Conservation (phyloP, 2,797 vertebrate genomes). For the Gephyroberyx darwinii region DNA sequence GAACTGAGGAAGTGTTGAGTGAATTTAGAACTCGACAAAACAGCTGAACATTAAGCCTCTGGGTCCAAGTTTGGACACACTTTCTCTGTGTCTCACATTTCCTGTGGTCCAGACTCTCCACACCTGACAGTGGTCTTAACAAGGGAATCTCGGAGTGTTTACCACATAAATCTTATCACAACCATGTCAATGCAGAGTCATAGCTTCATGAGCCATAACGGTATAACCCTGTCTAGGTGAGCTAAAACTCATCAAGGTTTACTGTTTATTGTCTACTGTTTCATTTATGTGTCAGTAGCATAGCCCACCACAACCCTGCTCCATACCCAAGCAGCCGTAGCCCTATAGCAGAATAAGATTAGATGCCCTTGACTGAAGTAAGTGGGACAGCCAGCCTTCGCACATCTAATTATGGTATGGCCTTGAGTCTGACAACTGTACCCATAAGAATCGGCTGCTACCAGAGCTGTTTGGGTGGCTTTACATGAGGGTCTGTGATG, state of each 20-base stretch:
- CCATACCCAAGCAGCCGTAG: constrained; percentile 38
- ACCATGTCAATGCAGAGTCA: constrained; percentile 12
- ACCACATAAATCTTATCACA: constrained; percentile 18
- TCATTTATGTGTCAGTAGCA: neutral
- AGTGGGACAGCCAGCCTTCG: constrained; percentile 32
- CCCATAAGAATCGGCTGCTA: neutral
- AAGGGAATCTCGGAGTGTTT: constrained; percentile 1
- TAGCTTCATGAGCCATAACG: neutral
- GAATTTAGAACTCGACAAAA: constrained; percentile 78
- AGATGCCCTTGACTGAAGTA: constrained; percentile 67
- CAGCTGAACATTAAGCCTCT: constrained; percentile 79
- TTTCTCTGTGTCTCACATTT: constrained; percentile 57
- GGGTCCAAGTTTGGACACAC: constrained; percentile 64
- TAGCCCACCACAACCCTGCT: constrained; percentile 25
- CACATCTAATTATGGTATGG: constrained; percentile 57
- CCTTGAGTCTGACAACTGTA: constrained; percentile 42
- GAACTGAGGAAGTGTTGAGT: constrained; percentile 73
- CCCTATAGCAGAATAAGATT: constrained; percentile 41
- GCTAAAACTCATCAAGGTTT: neutral
- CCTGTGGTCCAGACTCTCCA: constrained; percentile 50
- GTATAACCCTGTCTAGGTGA: neutral
- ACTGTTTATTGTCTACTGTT: neutral
- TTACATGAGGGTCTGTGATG: neutral
- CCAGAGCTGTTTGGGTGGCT: neutral
- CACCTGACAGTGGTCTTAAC: constrained; percentile 48